A percentile compares a stretch with the other conserved stretches of the same genome.
Conservation (phyloP, 2,113 vertebrate species). For the Poeciliopsis occidentalis region DNA sequence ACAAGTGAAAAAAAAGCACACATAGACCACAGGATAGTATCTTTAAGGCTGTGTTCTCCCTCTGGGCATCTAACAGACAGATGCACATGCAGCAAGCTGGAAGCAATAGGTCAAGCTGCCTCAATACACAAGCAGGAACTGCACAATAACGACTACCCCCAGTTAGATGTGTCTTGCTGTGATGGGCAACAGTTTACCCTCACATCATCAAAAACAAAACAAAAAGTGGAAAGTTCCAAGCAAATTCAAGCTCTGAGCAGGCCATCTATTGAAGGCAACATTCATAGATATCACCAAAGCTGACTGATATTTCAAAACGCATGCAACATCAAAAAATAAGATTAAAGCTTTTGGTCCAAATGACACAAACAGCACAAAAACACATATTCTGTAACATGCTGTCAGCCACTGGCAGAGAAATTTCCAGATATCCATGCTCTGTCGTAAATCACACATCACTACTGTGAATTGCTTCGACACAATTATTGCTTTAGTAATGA, state of each 20-base stretch:
- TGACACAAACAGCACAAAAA: not conserved
- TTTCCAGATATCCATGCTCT: slow-evolving; percentile 1
- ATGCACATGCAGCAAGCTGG: slow-evolving; percentile 55
- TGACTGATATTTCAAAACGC: not conserved
- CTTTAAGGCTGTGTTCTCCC: slow-evolving; percentile 9
- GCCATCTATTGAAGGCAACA: not conserved
- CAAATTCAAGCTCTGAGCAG: not conserved
- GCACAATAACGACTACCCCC: slow-evolving; percentile 54
- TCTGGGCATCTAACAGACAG: slow-evolving; percentile 42
- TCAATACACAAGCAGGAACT: slow-evolving; percentile 37
- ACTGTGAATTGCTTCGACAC: not conserved
- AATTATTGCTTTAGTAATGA: not conserved
- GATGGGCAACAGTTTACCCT: slow-evolving; percentile 14
- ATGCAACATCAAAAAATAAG: not conserved
- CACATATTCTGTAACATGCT: not conserved
- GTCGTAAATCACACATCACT: not conserved
- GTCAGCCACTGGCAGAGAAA: not conserved
- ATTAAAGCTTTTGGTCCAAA: not conserved
- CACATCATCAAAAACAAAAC: not conserved
- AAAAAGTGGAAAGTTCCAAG: not conserved
- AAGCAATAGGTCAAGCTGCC: slow-evolving; percentile 64
- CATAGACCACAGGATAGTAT: slow-evolving; percentile 23
- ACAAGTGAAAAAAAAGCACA: not conserved
- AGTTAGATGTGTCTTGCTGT: slow-evolving; percentile 10
- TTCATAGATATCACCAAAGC: too few species aligned